Conservation (phyloP, 2,888 invertebrate species). For the Formica aserva region DNA sequence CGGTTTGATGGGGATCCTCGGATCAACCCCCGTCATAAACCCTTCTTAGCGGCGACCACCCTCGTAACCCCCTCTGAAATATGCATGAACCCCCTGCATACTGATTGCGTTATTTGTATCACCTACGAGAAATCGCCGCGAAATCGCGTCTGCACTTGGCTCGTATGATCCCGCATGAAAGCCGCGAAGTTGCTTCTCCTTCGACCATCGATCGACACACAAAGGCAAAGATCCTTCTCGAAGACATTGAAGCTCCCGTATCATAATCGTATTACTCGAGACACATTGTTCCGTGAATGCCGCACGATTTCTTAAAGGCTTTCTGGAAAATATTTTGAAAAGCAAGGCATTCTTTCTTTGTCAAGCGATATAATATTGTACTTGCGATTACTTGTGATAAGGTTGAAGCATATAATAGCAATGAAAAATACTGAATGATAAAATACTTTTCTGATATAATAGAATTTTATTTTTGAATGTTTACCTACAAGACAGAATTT, state of each 20-base stretch:
- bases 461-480: background rate
- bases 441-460: background rate
- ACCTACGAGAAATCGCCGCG: conserved; percentile 75
- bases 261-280: conserved; percentile 43
- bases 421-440: background rate
- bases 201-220: conserved; percentile 48
- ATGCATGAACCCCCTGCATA: conserved; percentile 85
- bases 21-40: conserved; percentile 86
- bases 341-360: background rate
- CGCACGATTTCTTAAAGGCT: conserved; percentile 25
- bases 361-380: conserved; percentile 19
- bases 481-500: background rate
- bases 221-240: conserved; percentile 46
- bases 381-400: conserved; percentile 3
- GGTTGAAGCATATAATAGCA: background rate
- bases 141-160: conserved; percentile 64
- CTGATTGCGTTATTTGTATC: conserved; percentile 85
- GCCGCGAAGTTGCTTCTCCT: conserved; percentile 38
- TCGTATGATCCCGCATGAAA: conserved; percentile 52
- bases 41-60: conserved; percentile 84
- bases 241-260: conserved; percentile 14
- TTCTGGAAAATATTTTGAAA: conserved; percentile 13
- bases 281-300: conserved; percentile 14
- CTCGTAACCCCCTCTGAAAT: conserved; percentile 81
- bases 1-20: conserved; percentile 85